Evolutionary conservation across 2,113 vertebrate genomes (phyloP).

Genomic region (Pluvialis apricaria): DNA sequence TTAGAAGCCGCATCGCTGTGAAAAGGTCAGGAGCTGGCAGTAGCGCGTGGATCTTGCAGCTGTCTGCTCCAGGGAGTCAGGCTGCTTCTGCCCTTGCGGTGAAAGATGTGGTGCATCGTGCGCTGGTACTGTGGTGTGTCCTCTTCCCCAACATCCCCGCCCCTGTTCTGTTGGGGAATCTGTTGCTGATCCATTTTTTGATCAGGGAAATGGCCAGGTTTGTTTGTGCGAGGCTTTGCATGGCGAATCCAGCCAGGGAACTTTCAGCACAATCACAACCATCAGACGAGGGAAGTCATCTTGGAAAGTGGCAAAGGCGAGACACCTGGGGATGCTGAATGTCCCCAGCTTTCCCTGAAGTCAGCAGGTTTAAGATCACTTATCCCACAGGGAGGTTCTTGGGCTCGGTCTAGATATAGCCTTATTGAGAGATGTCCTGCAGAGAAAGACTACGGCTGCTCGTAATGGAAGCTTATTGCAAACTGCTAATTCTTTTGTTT

Average conservation of each 20-base stretch:
- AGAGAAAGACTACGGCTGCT: neutral
- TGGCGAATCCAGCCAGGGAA: neutral
- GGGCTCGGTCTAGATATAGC: neutral
- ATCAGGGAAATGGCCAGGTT: neutral
- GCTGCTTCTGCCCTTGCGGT: neutral
- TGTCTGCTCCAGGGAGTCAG: neutral
- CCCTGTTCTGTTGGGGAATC: neutral
- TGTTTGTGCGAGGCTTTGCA: neutral
- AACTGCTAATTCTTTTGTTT: neutral
- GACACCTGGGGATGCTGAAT: neutral
- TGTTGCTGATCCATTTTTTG: neutral
- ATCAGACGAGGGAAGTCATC: neutral
- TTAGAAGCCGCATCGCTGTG: neutral
- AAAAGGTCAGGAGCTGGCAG: neutral
- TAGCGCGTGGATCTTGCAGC: neutral
- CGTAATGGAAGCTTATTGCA: neutral
- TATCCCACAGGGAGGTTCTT: neutral
- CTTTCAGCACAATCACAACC: neutral
- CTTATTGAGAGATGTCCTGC: neutral
- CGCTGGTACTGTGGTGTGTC: rapidly evolving
- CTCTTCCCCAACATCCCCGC: neutral
- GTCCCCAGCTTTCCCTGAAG: neutral
- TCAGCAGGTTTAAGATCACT: neutral
- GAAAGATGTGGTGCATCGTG: neutral
- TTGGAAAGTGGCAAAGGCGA: rapidly evolving